These are phyloP conservation scores for pig (Sus scrofa) DNA, from an alignment of 2,113 vertebrate genomes.

Conservation along the genomic window DNA sequence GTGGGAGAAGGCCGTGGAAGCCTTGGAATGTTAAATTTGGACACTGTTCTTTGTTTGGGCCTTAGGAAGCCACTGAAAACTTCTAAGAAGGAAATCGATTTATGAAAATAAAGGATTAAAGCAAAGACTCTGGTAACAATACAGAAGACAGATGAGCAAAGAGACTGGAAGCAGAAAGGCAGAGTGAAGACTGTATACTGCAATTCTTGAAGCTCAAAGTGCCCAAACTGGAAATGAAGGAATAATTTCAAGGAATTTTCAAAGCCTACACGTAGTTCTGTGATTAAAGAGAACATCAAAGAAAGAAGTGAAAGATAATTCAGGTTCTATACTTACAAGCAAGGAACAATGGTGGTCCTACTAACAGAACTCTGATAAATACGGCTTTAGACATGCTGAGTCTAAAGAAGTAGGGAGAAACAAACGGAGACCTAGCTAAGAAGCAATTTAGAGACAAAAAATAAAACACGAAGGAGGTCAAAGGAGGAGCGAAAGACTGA, in stretches of 20 bases:
- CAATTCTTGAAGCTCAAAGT: slow-evolving; percentile 21
- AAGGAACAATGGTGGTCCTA: not conserved
- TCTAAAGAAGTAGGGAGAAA: slow-evolving; percentile 43
- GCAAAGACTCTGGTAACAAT: slow-evolving; percentile 34
- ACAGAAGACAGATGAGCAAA: slow-evolving; percentile 37
- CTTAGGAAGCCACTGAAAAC: slow-evolving; percentile 35
- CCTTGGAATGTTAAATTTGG: not conserved
- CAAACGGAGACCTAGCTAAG: not conserved
- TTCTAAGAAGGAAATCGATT: not conserved
- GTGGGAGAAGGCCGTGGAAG: not conserved
- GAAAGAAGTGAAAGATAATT: not conserved
- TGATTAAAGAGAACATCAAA: not conserved
- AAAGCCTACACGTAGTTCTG: slow-evolving; percentile 25
- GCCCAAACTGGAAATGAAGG: slow-evolving; percentile 36
- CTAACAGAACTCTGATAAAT: not conserved
- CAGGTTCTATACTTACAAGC: not conserved
- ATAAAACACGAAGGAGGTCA: slow-evolving; percentile 10
- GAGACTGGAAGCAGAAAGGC: slow-evolving; percentile 1
- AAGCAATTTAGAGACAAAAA: slow-evolving; percentile 37
- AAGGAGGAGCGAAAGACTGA: not conserved
- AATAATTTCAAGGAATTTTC: slow-evolving; percentile 16
- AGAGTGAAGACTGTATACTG: not conserved
- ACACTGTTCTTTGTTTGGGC: not conserved
- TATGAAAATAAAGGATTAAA: slow-evolving; percentile 46
- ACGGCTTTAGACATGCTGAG: not conserved